A percentile compares a stretch with the other conserved stretches of the same genome.
Conservation (phyloP, 2,888 invertebrate species). For the Creontiades dilutus region DNA sequence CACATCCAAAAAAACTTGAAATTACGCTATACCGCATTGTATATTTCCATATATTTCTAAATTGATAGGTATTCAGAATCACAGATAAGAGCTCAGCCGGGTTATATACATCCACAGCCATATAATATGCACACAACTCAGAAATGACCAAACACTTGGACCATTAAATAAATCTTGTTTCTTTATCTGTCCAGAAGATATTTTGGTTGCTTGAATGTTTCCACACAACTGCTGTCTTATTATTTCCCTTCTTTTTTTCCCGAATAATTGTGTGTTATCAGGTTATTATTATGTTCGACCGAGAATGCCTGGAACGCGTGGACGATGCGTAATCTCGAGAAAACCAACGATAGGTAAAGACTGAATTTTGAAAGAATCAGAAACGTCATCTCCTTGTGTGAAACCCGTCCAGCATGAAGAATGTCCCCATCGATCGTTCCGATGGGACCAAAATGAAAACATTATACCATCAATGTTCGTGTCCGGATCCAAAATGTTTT, state of each 20-base stretch:
- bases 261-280: constrained; percentile 41
- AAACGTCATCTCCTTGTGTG: constrained; percentile 24
- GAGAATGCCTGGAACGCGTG: constrained; percentile 66
- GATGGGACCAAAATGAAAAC: neutral
- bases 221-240: neutral
- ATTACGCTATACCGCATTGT: no score
- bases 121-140: no score
- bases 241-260: neutral
- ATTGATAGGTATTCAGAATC: no score
- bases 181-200: no score
- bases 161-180: no score
- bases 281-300: constrained; percentile 69
- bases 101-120: no score
- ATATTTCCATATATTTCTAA: no score
- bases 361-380: neutral
- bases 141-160: no score
- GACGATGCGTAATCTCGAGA: constrained; percentile 61
- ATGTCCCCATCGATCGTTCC: neutral
- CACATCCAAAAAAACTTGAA: no score
- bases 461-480: no score
- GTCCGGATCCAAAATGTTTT: no score
- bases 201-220: neutral
- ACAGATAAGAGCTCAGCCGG: no score
- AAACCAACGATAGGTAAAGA: constrained; percentile 59
- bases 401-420: constrained; percentile 54